Evolutionary conservation across 2,797 vertebrate species (phyloP).

Genomic region (Sebastes nivosus): DNA sequence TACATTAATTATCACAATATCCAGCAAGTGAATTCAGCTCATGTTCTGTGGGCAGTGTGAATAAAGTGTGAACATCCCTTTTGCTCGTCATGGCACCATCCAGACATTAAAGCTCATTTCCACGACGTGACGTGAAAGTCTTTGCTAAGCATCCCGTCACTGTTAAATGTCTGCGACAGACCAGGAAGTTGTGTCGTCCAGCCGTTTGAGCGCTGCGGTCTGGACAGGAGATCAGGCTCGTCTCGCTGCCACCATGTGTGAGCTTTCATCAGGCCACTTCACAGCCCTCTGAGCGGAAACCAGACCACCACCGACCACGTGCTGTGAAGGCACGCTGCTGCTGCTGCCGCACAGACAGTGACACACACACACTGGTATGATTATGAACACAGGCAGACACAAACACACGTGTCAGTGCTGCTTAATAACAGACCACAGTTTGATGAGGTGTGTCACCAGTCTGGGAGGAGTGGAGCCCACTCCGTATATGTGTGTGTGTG

Average conservation of each 20-base stretch:
- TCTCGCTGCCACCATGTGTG: slow-evolving; percentile 46
- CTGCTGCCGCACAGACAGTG: slow-evolving; percentile 27
- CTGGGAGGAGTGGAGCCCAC: slow-evolving; percentile 18
- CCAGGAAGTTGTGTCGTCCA: not conserved
- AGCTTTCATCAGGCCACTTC: slow-evolving; percentile 70
- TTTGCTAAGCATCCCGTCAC: not conserved
- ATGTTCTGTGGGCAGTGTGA: not conserved
- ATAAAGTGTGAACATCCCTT: not conserved
- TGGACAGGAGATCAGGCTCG: slow-evolving; percentile 21
- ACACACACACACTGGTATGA: slow-evolving; percentile 30
- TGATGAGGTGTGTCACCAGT: slow-evolving; percentile 58
- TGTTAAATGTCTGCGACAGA: not conserved
- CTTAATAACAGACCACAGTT: slow-evolving; percentile 43
- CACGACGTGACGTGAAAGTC: not conserved
- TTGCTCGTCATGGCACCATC: not conserved
- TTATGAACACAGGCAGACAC: not conserved
- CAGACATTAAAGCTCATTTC: not conserved
- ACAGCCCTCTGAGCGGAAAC: slow-evolving; percentile 65
- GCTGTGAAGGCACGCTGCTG: slow-evolving; percentile 28
- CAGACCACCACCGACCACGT: slow-evolving; percentile 48
- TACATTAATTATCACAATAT: not conserved
- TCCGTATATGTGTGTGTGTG: not conserved
- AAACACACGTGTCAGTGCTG: slow-evolving; percentile 44
- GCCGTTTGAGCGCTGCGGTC: slow-evolving; percentile 26
- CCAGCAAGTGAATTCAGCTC: not conserved